Evolutionary conservation across 2,888 invertebrate genomes (phyloP).

Genomic region (Agrotis segetum): DNA sequence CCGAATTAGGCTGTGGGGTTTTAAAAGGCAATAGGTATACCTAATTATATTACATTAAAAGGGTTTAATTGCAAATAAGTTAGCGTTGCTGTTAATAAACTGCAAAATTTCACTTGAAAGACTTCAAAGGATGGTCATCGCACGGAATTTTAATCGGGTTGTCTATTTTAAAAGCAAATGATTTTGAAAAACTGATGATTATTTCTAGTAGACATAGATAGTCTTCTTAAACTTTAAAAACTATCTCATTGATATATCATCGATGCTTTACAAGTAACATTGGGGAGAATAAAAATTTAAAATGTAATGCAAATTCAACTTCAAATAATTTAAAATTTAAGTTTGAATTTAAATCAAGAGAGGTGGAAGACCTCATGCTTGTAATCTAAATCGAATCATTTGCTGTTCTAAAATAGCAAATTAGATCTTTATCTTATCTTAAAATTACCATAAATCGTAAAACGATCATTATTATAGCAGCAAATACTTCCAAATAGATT

Average conservation of each 20-base stretch:
- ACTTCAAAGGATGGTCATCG: not conserved
- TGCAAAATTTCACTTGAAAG: not conserved
- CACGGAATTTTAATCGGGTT: not conserved
- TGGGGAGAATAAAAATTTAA: conserved; percentile 21
- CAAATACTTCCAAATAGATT: conserved; percentile 17
- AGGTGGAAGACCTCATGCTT: conserved; percentile 31
- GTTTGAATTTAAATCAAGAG: conserved; percentile 25
- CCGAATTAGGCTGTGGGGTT: too few relatives aligned
- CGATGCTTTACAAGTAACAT: conserved; percentile 31
- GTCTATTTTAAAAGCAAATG: conserved; percentile 2
- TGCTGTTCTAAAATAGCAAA: conserved; percentile 14
- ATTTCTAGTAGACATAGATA: not conserved
- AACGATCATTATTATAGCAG: not conserved
- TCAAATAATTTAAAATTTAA: conserved; percentile 31
- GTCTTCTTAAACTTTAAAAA: conserved; percentile 11
- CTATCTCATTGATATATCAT: conserved; percentile 35
- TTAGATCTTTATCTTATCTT: conserved; percentile 2
- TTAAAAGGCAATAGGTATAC: too few relatives aligned
- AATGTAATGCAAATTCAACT: conserved; percentile 39
- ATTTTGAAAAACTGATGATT: not conserved
- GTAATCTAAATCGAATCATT: conserved; percentile 38
- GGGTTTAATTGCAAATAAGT: not conserved
- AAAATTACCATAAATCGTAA: not conserved
- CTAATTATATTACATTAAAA: too few relatives aligned
- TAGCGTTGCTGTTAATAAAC: not conserved